Percentiles rank a stretch among this genome's conserved stretches.
Conservation (phyloP, 2,888 invertebrate genomes). For the Hirudinaria manillensis region DNA sequence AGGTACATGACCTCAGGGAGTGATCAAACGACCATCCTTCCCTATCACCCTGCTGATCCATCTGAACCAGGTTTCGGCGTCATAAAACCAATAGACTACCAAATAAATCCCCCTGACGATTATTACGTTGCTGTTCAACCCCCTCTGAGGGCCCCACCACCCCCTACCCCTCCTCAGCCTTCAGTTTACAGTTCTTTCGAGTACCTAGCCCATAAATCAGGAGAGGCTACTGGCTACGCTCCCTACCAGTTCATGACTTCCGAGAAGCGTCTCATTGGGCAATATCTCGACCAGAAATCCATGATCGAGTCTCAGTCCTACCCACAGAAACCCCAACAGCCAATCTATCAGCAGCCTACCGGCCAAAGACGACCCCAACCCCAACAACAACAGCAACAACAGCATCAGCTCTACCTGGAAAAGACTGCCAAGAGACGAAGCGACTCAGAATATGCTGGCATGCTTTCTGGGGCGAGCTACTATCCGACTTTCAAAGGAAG, state of each 20-base stretch:
- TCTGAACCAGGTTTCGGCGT: constrained; percentile 44
- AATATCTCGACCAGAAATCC: constrained; percentile 10
- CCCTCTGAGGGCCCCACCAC: not conserved
- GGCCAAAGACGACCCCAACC: constrained; percentile 4
- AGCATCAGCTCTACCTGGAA: not conserved
- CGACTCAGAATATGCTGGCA: constrained; percentile 15
- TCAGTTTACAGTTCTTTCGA: constrained; percentile 30
- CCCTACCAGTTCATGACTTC: constrained; percentile 16
- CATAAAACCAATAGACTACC: constrained; percentile 50
- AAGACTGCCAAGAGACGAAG: constrained; percentile 16
- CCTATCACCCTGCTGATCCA: constrained; percentile 31
- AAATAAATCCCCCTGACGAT: constrained; percentile 29
- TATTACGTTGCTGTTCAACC: not conserved
- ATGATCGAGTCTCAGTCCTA: not conserved
- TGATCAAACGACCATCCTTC: not conserved
- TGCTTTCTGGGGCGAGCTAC: not conserved
- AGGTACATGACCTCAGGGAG: not conserved
- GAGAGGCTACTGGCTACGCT: constrained; percentile 3
- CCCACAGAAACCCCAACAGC: not conserved
- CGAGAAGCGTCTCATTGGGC: constrained; percentile 8
- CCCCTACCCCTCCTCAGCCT: not conserved
- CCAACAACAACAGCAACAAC: constrained; percentile 18
- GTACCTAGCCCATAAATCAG: constrained; percentile 29
- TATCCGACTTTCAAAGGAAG: constrained; percentile 23
- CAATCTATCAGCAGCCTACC: not conserved